These are phyloP conservation scores for Heliothis peltigera DNA, from an alignment of 2,888 invertebrate species.

Conservation along the genomic window DNA sequence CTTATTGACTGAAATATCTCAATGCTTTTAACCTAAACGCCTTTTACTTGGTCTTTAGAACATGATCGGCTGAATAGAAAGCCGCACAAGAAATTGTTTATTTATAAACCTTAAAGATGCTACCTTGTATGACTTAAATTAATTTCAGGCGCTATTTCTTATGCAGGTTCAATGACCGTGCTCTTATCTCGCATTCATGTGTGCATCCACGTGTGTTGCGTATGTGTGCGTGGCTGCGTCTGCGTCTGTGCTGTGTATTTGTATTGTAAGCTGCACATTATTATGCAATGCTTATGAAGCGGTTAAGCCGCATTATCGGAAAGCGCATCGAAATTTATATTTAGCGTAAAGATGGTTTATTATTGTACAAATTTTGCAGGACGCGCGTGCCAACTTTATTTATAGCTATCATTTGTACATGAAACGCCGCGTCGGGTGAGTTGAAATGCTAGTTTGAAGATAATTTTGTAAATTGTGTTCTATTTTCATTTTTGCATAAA, in stretches of 20 bases:
- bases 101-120: conserved; percentile 50
- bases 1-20: conserved; percentile 44
- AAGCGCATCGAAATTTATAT: conserved; percentile 68
- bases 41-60: conserved; percentile 24
- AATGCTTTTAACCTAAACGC: conserved; percentile 15
- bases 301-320: conserved; percentile 74
- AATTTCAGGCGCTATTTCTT: conserved; percentile 86
- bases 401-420: conserved; percentile 26
- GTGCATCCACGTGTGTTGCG: conserved; percentile 72
- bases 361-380: conserved; percentile 36
- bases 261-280: conserved; percentile 75
- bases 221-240: conserved; percentile 69
- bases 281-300: conserved; percentile 80
- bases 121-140: conserved; percentile 69
- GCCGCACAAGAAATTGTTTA: conserved; percentile 36
- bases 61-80: conserved; percentile 13
- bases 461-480: not conserved
- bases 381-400: conserved; percentile 39
- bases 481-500: not conserved
- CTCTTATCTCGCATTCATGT: conserved; percentile 81
- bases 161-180: conserved; percentile 79
- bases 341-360: conserved; percentile 55
- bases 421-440: conserved; percentile 9
- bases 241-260: conserved; percentile 69
- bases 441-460: not conserved